Conservation (phyloP, 2,797 vertebrate species). For the Hippoglossus hippoglossus region DNA sequence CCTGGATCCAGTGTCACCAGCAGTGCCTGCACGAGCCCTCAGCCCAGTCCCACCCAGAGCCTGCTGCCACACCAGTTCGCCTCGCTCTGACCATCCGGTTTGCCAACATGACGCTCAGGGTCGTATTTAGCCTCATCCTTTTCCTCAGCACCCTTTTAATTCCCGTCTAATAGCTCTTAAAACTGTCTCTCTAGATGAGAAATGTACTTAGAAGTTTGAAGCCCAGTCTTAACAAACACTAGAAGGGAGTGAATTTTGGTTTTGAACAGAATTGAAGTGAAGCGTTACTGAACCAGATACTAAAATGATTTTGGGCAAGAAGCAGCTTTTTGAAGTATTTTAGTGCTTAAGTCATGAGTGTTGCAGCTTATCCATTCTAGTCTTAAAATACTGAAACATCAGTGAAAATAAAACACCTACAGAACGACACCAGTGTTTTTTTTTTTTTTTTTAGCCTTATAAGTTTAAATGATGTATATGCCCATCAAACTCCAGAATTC, state of each 20-base stretch:
- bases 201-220: not conserved
- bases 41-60: conserved; percentile 47
- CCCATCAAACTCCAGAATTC: not conserved
- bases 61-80: conserved; percentile 53
- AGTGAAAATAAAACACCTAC: not conserved
- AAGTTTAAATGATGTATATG: not conserved
- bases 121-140: not conserved
- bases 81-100: conserved; percentile 42
- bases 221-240: not conserved
- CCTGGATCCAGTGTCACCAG: conserved; percentile 62
- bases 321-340: no score
- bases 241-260: not conserved
- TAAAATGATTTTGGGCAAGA: no score
- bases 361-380: no score
- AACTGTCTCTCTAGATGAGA: not conserved
- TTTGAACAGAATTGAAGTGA: not conserved
- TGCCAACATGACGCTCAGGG: conserved; percentile 7
- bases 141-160: no score
- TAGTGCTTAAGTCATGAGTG: no score
- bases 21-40: conserved; percentile 61
- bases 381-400: no score
- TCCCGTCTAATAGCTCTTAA: not conserved
- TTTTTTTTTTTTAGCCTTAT: not conserved
- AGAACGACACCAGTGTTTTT: not conserved
- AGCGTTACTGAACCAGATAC: not conserved